Base-by-base conservation (phyloP, 2,888 invertebrate genomes). In the Graphium colonna region DNA sequence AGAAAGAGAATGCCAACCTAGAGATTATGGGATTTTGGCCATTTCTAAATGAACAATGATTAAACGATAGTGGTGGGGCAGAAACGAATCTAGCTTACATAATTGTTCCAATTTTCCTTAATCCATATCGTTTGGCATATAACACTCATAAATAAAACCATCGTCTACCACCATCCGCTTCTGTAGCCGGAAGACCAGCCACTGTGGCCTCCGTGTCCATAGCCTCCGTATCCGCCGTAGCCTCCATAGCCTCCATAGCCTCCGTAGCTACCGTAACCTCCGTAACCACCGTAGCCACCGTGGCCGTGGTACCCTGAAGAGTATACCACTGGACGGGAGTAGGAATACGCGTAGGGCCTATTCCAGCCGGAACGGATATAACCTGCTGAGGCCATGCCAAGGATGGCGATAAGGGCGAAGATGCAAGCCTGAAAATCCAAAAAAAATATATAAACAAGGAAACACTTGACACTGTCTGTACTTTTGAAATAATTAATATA, bases 301-400 rank as follows among this genome's bases (percentile, higher is more conserved):
- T 16, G 33, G 0, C 56, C 47, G 28, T 43, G 26, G 50, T 39
- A 39, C 42, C 49, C 13, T 8, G 47, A 36, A 8, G 56, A 26
- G 48, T 59, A 59, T 12, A 47, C 45, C 47, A 52, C 41, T 4
- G 52, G 50, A 2, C 50, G 36, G 13, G 50, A 52, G 48, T 48
- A 49, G 13, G 57, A 56, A 31, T 47, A 51, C 44, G 52, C 39
- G 61, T 57, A 50, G 7, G 60, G 56, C 5, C 21, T 21, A n/a
- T n/a, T n/a, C 61, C 61, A 66, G 50, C 63, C 60, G 15, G 52
- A 52, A 42, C 61, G 53, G 57, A 69, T 54, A 64, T 68, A 65
- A 44, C 80, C 79, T 0, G 80, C 82, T 0, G 74, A 67, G n/a
- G 68, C 70, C 26, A 63, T 51, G 48, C 63, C 47, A 39, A 67